Base-by-base conservation (phyloP, 2,888 invertebrate genomes). In the Spodoptera picta region DNA sequence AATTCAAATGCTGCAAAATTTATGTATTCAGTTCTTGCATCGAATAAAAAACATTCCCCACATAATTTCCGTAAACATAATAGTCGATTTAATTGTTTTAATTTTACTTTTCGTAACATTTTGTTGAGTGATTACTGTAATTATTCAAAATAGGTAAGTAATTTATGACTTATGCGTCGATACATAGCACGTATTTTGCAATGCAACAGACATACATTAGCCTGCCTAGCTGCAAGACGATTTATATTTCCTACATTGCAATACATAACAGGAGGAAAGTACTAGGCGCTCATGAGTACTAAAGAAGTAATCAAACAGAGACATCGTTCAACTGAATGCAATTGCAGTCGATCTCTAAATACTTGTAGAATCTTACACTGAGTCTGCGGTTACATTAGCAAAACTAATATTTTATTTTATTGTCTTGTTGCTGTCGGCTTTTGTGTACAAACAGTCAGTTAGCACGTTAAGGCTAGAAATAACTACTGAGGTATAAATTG, bases 61-160 rank as follows among this genome's bases (percentile, higher is more conserved):
- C 60, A 69, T 60, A 61, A 66, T 73, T 64, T 77, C 79, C 80
- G 79, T 66, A 49, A 66, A 60, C 61, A 77, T 79, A 79, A 79
- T 51, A 24, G 48, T 49, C 45, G 19, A 49, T 50, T 65, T 69
- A 75, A 77, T 75, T 73, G 77, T 63, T 66, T 63, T 54, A 59
- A 71, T 63, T 36, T 68, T 46, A 31, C 55, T 75, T 64, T 65
- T 72, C 65, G 60, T 61, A 79, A 73, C 69, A 36, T 66, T 61
- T 61, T 71, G 68, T 63, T 56, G 60, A 45, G 56, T 68, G 63
- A 73, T 73, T 63, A 75, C 70, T 53, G 71, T 53, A 77, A 73
- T 77, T 71, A 77, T 61, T 66, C 46, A 63, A 63, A 76, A 78
- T 59, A 60, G 53, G 55, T 62, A 69, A 75, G 55, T 62, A 69